Percentiles rank a stretch among this genome's conserved stretches.
phyloP scores from a whole-genome alignment of 2,888 invertebrate species.

The Hyalella azteca region DNA sequence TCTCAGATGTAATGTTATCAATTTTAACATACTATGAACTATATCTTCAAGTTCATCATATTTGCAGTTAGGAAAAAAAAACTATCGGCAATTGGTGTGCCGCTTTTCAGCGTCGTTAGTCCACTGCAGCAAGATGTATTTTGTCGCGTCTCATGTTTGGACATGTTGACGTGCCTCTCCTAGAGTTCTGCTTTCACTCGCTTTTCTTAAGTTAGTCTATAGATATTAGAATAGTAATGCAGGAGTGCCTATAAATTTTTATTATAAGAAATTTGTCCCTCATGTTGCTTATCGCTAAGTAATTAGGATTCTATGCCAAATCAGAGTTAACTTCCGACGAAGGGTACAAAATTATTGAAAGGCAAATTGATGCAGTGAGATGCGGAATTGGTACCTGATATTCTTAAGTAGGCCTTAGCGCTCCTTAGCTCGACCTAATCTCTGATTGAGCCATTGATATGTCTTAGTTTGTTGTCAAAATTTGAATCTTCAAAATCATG shows the following conservation, averaged over 20 bases:
- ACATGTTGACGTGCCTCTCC: background rate
- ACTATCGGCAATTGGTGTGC: background rate
- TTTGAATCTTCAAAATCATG: background rate
- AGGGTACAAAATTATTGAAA: background rate
- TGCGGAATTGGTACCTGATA: conserved; percentile 20
- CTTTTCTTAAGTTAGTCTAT: background rate
- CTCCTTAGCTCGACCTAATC: background rate
- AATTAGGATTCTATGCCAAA: background rate
- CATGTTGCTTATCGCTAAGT: background rate
- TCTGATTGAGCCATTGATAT: background rate
- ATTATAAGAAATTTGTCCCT: background rate
- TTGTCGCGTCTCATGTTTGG: background rate
- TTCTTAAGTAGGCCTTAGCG: conserved; percentile 1
- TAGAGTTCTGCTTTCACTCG: background rate
- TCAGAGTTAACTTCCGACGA: background rate
- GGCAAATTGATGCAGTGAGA: too few relatives aligned
- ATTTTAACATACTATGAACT: too few relatives aligned
- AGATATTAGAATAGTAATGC: background rate
- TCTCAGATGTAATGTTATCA: too few relatives aligned
- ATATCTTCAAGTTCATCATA: background rate
- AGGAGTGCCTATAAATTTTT: conserved; percentile 10
- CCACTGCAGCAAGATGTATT: background rate
- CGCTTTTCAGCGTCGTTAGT: background rate
- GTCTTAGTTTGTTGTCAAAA: background rate
- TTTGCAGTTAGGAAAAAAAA: background rate